Conservation (phyloP, 2,888 invertebrate species). For the Dryocosmus kuriphilus region DNA sequence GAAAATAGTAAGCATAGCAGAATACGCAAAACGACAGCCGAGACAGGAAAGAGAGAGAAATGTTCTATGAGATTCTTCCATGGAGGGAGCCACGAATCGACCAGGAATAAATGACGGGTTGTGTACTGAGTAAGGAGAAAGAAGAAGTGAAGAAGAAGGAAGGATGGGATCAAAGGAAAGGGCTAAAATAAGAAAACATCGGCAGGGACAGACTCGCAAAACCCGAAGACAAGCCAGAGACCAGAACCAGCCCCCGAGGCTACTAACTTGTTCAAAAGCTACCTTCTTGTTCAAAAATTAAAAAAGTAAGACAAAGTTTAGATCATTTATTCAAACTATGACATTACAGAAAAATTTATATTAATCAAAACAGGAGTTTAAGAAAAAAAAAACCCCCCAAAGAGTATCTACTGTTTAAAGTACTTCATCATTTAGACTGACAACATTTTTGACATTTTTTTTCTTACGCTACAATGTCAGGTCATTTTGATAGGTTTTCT, state of each 20-base stretch:
- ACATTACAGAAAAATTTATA: too few species aligned
- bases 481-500: too few species aligned
- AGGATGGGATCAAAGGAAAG: neutral
- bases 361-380: too few species aligned
- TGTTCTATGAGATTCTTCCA: neutral
- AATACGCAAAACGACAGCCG: constrained; percentile 7
- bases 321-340: too few species aligned
- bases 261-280: too few species aligned
- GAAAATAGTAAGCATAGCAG: constrained; percentile 11
- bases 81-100: neutral
- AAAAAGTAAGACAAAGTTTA: too few species aligned
- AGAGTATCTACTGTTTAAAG: too few species aligned
- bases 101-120: neutral
- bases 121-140: constrained; percentile 1
- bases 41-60: constrained; percentile 9
- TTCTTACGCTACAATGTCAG: too few species aligned
- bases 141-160: neutral
- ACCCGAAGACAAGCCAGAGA: neutral
- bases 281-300: neutral
- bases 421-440: too few species aligned
- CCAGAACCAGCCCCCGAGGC: constrained; percentile 3
- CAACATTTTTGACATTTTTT: too few species aligned
- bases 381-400: too few species aligned
- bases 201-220: neutral
- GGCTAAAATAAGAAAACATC: neutral